phyloP scores from a whole-genome alignment of 2,113 vertebrate genomes.

The Psammodynastes pulverulentus region DNA sequence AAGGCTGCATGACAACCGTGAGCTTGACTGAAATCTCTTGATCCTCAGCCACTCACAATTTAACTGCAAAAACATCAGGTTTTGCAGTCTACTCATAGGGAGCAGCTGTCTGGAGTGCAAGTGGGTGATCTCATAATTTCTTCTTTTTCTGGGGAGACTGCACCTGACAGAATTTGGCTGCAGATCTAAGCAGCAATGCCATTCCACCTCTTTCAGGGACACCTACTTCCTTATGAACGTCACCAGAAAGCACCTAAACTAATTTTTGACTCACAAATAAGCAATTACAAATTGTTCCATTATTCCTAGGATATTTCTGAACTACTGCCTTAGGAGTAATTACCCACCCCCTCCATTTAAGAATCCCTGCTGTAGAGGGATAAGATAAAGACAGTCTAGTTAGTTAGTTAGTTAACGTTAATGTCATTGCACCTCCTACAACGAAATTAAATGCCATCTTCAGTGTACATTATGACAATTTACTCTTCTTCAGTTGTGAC shows the following conservation, averaged over 20 bases:
- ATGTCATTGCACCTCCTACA: too few species aligned
- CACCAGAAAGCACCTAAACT: background rate
- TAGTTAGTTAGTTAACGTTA: too few species aligned
- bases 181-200: background rate
- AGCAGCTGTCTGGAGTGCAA: background rate
- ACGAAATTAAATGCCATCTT: too few species aligned
- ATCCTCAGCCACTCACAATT: background rate
- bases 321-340: background rate
- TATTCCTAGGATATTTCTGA: background rate
- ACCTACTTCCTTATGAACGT: background rate
- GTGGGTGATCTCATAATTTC: background rate
- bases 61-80: background rate
- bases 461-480: too few species aligned
- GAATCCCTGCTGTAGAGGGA: background rate
- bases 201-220: background rate
- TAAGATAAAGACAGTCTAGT: background rate
- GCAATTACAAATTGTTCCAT: background rate
- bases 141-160: background rate
- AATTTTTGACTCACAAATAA: background rate
- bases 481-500: background rate
- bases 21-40: background rate
- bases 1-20: background rate
- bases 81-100: background rate
- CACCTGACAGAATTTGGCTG: background rate
- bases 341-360: background rate